A percentile compares a stretch with the other conserved stretches of the same genome.
These are phyloP conservation scores for Lottia gigantea DNA, from an alignment of 2,888 invertebrate genomes.

Conservation along the genomic window DNA sequence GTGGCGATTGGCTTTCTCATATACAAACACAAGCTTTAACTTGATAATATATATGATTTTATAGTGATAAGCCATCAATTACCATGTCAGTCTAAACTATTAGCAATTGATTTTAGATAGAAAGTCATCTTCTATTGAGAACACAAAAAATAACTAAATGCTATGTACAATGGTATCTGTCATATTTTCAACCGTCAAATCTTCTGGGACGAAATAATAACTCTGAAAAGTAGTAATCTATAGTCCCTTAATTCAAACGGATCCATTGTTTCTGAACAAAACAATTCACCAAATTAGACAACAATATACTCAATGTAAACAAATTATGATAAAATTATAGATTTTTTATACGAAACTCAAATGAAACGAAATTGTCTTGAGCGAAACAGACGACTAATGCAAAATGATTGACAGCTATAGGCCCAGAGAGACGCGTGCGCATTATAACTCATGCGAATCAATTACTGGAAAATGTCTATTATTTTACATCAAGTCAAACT, in stretches of 20 bases:
- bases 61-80: too few relatives aligned
- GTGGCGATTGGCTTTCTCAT: too few relatives aligned
- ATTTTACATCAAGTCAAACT: conserved; percentile 7
- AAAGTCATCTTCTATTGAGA: too few relatives aligned
- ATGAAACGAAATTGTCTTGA: conserved; percentile 6
- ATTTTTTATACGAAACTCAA: neutral
- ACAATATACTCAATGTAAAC: neutral
- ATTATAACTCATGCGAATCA: conserved; percentile 11
- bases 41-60: too few relatives aligned
- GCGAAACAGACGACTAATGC: conserved; percentile 1
- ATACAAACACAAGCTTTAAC: too few relatives aligned
- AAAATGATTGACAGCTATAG: conserved; percentile 3
- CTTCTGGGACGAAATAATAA: too few relatives aligned
- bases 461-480: conserved; percentile 9
- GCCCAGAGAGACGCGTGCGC: conserved; percentile 10
- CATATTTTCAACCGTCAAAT: too few relatives aligned
- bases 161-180: too few relatives aligned
- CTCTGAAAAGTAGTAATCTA: neutral
- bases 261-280: conserved; percentile 2
- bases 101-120: too few relatives aligned
- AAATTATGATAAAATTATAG: conserved; percentile 8
- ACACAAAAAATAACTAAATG: too few relatives aligned
- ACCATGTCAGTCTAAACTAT: too few relatives aligned
- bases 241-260: conserved; percentile 8
- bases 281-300: conserved; percentile 10